Conservation (phyloP, 2,113 vertebrate genomes). For the Cinclus cinclus region DNA sequence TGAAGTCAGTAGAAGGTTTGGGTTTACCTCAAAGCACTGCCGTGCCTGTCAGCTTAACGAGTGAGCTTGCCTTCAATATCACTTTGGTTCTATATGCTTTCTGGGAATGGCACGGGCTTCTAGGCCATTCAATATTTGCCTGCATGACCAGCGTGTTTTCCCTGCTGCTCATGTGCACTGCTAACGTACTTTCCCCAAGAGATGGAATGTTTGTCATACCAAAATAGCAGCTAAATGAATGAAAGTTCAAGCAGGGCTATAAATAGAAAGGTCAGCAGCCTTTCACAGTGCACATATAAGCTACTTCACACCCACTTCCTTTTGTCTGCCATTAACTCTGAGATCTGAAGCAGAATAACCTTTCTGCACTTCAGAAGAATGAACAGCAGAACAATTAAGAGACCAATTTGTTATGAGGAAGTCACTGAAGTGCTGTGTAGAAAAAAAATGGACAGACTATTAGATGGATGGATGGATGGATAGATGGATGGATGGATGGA, state of each 20-base stretch:
- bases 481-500: background rate
- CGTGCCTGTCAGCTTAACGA: background rate
- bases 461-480: background rate
- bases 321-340: slow-evolving; percentile 58
- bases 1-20: background rate
- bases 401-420: slow-evolving; percentile 7
- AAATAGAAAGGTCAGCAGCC: slow-evolving; percentile 61
- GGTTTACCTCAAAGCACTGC: background rate
- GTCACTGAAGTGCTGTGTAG: background rate
- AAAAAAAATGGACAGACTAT: background rate
- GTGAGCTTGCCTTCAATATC: background rate
- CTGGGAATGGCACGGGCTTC: slow-evolving; percentile 38
- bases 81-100: background rate
- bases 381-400: slow-evolving; percentile 47
- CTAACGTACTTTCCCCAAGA: slow-evolving; percentile 59
- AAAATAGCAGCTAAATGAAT: slow-evolving; percentile 72
- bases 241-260: slow-evolving; percentile 70
- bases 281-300: background rate
- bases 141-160: background rate
- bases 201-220: slow-evolving; percentile 49
- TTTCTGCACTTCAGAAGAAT: slow-evolving; percentile 50
- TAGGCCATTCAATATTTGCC: slow-evolving; percentile 37
- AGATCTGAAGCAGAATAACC: slow-evolving; percentile 54
- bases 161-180: slow-evolving; percentile 3
- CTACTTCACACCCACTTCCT: slow-evolving; percentile 62